Evolutionary conservation across 2,888 invertebrate species (phyloP), one percentile per base, ranked within the genome.

Genomic region (Furcula furcula): DNA sequence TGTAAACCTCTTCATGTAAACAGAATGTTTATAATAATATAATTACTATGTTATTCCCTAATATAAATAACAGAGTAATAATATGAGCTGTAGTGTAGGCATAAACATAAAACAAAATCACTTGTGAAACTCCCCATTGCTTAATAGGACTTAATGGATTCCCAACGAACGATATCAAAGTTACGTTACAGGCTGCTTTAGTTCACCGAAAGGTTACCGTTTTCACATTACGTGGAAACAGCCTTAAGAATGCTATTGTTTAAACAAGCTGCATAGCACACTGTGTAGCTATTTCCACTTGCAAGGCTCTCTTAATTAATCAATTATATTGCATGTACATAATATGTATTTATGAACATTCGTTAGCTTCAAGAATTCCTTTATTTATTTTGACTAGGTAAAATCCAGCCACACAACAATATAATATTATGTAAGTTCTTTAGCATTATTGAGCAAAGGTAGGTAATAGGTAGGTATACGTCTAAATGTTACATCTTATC

Each of bases 171-270:
- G 59, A 55, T 56, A 58, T 39, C 31, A 40, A 40, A 37, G 40
- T 55, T 42, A 51, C 48, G 43, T 40, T 44, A 27, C 7, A 36
- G 40, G 29, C 37, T 35, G 36, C 23, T 31, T 38, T 55, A 33
- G 39, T 42, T 44, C 27, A 31, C 46, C 36, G 39, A 56, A 56
- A 58, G 56, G 56, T 56, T 56, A 56, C 41, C 25, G 35, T 56
- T 56, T 56, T 58, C 55, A 52, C 56, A 56, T 56, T 56, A 58
- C 46, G 44, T 55, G 33, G 40, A 27, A 37, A 51, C 38, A 39
- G 41, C 34, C 38, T 40, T 40, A 55, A 55, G 55, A 58, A 55
- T 56, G 46, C 49, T 36, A 56, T 56, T 56, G 58, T 56, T 40
- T 36, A 51, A 28, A 36, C 26, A 31, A 28, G 46, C 34, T 36